Percentiles rank a stretch among this genome's conserved stretches.
Conservation (phyloP, 2,797 vertebrate species). For the Micrastur ruficollis region DNA sequence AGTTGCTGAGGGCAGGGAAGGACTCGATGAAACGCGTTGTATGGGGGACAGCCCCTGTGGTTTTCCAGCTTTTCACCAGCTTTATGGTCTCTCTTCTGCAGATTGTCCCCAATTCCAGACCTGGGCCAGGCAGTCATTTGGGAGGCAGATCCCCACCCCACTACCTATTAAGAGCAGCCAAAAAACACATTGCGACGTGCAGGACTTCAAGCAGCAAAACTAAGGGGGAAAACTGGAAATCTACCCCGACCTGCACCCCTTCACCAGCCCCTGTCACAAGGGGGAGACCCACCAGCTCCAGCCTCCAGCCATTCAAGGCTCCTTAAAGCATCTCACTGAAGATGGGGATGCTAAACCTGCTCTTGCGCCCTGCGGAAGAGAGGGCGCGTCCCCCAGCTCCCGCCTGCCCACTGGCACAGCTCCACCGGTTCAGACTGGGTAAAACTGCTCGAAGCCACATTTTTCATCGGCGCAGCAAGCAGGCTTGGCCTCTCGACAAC, state of each 20-base stretch:
- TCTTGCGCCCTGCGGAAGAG: accelerated
- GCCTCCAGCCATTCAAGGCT: not conserved
- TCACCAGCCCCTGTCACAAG: not conserved
- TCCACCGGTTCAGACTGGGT: not conserved
- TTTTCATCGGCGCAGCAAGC: not conserved
- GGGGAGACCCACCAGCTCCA: not conserved
- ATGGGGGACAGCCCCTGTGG: not conserved
- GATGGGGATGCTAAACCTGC: not conserved
- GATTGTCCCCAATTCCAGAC: not conserved
- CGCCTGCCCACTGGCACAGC: not conserved
- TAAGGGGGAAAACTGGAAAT: not conserved
- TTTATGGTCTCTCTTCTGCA: not conserved
- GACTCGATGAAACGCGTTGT: accelerated
- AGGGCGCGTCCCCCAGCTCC: not conserved
- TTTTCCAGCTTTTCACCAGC: not conserved
- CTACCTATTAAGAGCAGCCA: not conserved
- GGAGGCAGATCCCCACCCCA: not conserved
- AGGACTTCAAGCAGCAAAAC: not conserved
- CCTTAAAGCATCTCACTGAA: not conserved
- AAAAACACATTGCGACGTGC: accelerated
- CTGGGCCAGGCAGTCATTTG: not conserved
- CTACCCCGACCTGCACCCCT: not conserved
- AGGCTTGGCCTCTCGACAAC: not conserved
- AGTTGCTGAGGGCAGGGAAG: not conserved
- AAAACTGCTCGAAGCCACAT: not conserved